Conservation (phyloP, 2,888 invertebrate genomes). For the Neuroscelio doddi region DNA sequence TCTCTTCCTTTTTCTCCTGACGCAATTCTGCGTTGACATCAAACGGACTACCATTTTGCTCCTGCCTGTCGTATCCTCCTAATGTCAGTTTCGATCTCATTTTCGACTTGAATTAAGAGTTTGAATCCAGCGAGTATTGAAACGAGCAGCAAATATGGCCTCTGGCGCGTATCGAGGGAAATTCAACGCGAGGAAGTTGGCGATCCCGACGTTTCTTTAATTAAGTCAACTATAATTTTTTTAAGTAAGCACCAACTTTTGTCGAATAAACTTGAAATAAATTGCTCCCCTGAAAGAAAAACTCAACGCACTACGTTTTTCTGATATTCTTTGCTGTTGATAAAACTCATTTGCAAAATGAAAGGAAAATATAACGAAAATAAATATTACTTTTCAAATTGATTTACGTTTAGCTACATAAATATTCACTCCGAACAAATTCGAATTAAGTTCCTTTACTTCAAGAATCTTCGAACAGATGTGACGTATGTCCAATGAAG, state of each 20-base stretch:
- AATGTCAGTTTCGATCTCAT: slow-evolving; percentile 15
- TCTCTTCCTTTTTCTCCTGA: too few relatives aligned
- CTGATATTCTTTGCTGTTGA: slow-evolving; percentile 10
- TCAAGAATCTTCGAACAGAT: too few relatives aligned
- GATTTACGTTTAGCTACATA: background rate
- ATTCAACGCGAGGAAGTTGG: background rate
- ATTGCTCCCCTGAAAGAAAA: slow-evolving; percentile 1
- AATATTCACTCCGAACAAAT: background rate
- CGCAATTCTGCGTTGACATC: too few relatives aligned
- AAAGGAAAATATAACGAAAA: background rate
- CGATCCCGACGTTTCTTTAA: slow-evolving; percentile 6
- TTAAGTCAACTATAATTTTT: slow-evolving; percentile 12
- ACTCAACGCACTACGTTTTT: slow-evolving; percentile 3
- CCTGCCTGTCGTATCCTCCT: slow-evolving; percentile 24
- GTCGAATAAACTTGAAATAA: slow-evolving; percentile 10
- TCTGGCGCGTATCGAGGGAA: slow-evolving; percentile 5
- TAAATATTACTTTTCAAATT: too few relatives aligned
- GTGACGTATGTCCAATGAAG: too few relatives aligned
- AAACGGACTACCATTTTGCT: too few relatives aligned
- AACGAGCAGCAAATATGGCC: background rate
- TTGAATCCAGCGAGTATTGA: background rate
- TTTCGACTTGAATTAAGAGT: slow-evolving; percentile 3
- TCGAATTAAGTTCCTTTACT: too few relatives aligned
- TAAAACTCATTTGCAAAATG: background rate
- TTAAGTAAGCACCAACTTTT: slow-evolving; percentile 2